These are phyloP conservation scores for Nerophis ophidion DNA, from an alignment of 2,113 vertebrate species.

Conservation along the genomic window DNA sequence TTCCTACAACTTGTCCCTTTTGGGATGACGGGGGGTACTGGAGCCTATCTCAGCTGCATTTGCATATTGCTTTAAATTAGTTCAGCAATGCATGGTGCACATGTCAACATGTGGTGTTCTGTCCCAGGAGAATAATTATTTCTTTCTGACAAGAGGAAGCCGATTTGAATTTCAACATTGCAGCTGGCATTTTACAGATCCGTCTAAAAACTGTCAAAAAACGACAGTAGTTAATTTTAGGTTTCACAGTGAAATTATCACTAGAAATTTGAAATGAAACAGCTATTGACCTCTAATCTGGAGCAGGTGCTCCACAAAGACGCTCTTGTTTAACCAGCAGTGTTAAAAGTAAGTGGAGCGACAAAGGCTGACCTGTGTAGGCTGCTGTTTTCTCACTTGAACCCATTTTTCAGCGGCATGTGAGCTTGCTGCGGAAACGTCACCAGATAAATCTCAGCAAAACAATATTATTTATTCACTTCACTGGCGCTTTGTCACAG, in stretches of 20 bases:
- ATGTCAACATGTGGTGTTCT: background rate
- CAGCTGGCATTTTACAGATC: background rate
- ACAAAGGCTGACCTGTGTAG: constrained; percentile 41
- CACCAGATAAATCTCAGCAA: constrained; percentile 35
- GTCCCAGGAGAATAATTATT: background rate
- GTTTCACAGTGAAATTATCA: constrained; percentile 32
- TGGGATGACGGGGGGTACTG: too few relatives aligned
- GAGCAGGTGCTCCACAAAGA: constrained; percentile 47
- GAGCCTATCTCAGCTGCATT: too few relatives aligned
- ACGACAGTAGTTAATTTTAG: constrained; percentile 7
- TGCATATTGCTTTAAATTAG: background rate
- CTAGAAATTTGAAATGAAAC: constrained; percentile 29
- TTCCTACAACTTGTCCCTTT: too few relatives aligned
- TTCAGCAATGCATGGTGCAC: rapidly evolving
- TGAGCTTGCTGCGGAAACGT: constrained; percentile 22
- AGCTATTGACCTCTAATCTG: constrained; percentile 41
- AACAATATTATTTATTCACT: constrained; percentile 50
- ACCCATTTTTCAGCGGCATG: constrained; percentile 44
- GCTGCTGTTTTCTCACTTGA: constrained; percentile 22
- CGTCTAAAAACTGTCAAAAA: constrained; percentile 8
- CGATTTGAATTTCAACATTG: constrained; percentile 7
- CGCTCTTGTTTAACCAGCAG: constrained; percentile 16
- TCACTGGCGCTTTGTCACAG: constrained; percentile 19
- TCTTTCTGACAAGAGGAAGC: constrained; percentile 13
- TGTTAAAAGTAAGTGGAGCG: constrained; percentile 30